Evolutionary conservation across 2,888 invertebrate genomes (phyloP), one percentile per base, ranked within the genome.

Genomic region (Plagiodera versicolora): DNA sequence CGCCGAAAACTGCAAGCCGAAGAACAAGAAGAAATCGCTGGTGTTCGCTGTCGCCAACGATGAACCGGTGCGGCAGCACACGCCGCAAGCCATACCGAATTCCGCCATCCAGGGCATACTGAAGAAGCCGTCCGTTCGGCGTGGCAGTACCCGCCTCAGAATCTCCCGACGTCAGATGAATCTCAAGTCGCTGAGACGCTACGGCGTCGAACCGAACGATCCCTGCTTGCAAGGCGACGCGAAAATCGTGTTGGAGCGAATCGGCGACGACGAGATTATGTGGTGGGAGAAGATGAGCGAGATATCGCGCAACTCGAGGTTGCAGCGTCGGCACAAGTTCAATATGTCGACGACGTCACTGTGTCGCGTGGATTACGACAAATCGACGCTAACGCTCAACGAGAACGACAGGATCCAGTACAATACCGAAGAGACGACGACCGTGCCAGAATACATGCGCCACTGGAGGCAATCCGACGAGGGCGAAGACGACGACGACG

Each of bases 301-400:
- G 17, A 58, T 58, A 32, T 28, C 58, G 1, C 39, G 53, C 10
- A 50, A 17, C 18, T 45, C 55, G 9, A 28, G 58, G 9, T 14
- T 50, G 49, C 46, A 48, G 9, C 60, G 56, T 18, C 32, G 32
- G 32, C 49, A 20, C 18, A 20, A 49, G 10, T 32, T 17, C 30
- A 3, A 49, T 8, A 61, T 52, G 48, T 32, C 32, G n/a, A 14
- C 39, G 39, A 58, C 24, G 20, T 35, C 32, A 14, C 56, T 55
- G 2, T 49, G 55, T 45, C 32, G 60, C 35, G 61, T 69, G 18
- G 65, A 65, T 35, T 69, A 69, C 52, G 65, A 69, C 51, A 69
- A 69, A 46, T 56, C 61, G 14, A 64, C 65, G 14, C 20, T 50
- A 0, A 55, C 57, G 30, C n/a, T 56, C 16, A 49, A 44, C 30